Base-by-base conservation (phyloP, 2,797 vertebrate species). In the Apodemus agrarius region DNA sequence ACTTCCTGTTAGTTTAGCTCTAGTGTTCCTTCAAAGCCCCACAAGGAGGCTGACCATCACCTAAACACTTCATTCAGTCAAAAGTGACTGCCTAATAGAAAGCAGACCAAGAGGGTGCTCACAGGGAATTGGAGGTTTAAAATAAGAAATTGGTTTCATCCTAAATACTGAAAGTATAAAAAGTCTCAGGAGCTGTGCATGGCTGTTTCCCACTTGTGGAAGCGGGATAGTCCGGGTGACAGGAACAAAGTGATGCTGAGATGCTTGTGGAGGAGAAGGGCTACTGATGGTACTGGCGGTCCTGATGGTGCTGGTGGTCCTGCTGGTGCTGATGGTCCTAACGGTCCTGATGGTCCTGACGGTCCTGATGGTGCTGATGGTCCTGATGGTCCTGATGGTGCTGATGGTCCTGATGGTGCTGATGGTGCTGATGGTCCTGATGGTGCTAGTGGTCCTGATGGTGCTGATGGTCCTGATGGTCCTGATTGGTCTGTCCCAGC, bases 1-100 rank as follows among this genome's bases (percentile, higher is more conserved):
- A 89, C 85, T 96, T 49, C 61, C 40, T 83, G 40, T 94, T 61
- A 80, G 24, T 22, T 96, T 54, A 43, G 21, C 57, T 11, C 63
- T 63, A 16, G 63, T 31, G 76, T 13, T 83, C 37, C n/a, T 31
- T 54, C 86, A 26, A 2, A 14, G 24, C 11, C 81, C 16, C 26
- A 24, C 3, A 52, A 90, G 49, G 14, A 24, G 4, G 6, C 14
- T 21, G 74, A 31, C 3, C 14, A n/a, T n/a, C 57, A 22, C 80
- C 31, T 87, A 40, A 59, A 49, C 14, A 43, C 65, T 63, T 87
- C 46, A 14, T 79, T 37, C 40, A 89, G 4, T 85, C 69, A 76
- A 75, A 93, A 93, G 26, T 57, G 31, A 34, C 65, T 3, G 3
- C n/a, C 31, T 87, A 57, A 87, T 43, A 87, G 59, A 84, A 92